A percentile compares a stretch with the other conserved stretches of the same genome.
phyloP scores from a whole-genome alignment of 2,888 invertebrate genomes.

The Xestia ashworthii region DNA sequence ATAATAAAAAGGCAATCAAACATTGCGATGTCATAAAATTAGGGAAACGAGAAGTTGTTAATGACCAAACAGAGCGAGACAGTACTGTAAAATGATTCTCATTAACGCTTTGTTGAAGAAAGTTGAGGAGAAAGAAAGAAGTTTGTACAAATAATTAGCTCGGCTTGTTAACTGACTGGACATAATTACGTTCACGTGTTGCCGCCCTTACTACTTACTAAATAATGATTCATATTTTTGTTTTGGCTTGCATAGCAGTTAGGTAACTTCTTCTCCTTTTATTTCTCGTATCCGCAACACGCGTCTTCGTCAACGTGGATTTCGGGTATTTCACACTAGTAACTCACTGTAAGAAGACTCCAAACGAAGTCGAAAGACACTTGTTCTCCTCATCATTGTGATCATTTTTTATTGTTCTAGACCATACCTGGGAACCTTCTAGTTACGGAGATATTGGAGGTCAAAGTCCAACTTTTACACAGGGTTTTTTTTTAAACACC shows the following conservation, averaged over 20 bases:
- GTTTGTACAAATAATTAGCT: constrained; percentile 55
- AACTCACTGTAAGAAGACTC: too few relatives aligned
- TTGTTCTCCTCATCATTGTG: too few relatives aligned
- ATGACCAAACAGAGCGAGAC: constrained; percentile 30
- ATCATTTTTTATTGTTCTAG: too few relatives aligned
- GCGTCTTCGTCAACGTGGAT: not conserved
- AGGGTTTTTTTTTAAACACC: too few relatives aligned
- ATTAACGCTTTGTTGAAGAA: constrained; percentile 57
- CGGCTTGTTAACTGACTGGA: constrained; percentile 48
- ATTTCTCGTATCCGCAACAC: not conserved
- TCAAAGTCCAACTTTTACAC: too few relatives aligned
- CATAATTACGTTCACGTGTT: constrained; percentile 37
- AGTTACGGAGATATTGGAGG: too few relatives aligned
- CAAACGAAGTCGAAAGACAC: too few relatives aligned
- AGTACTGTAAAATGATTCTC: constrained; percentile 50
- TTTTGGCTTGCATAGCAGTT: not conserved
- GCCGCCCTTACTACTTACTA: constrained; percentile 1
- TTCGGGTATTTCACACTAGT: not conserved
- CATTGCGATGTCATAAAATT: constrained; percentile 2
- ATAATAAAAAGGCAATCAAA: not conserved
- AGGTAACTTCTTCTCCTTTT: not conserved
- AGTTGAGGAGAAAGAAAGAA: constrained; percentile 42
- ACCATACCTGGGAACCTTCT: too few relatives aligned
- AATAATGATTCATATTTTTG: constrained; percentile 7
- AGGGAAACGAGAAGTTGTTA: constrained; percentile 19